Evolutionary conservation across 2,113 vertebrate genomes (phyloP).

Genomic region (Menura novaehollandiae): DNA sequence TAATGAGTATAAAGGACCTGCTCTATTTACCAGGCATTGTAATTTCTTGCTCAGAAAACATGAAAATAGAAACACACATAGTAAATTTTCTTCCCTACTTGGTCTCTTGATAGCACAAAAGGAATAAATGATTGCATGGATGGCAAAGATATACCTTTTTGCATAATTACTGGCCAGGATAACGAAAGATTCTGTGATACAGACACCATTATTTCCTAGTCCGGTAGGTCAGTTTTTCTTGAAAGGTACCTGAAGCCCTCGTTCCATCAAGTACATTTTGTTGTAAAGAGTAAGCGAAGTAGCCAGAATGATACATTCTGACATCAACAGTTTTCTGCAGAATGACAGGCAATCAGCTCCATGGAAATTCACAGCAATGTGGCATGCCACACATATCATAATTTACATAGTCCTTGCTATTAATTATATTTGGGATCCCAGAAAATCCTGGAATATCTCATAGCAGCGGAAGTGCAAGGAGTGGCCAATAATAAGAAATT

Average conservation of each 20-base stretch:
- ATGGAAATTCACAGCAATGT: neutral
- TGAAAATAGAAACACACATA: neutral
- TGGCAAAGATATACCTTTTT: neutral
- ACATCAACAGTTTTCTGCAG: neutral
- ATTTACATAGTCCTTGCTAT: neutral
- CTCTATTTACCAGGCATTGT: neutral
- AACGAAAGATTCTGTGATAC: neutral
- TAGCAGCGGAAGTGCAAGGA: neutral
- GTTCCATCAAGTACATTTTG: neutral
- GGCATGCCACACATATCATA: neutral
- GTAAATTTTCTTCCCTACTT: neutral
- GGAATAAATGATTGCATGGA: neutral
- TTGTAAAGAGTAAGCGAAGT: neutral
- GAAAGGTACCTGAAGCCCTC: neutral
- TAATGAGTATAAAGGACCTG: neutral
- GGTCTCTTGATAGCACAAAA: neutral
- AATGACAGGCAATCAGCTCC: neutral
- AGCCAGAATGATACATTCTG: neutral
- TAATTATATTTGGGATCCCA: neutral
- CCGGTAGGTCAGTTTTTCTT: neutral
- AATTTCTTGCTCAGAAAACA: slow-evolving; percentile 15
- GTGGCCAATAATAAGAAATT: neutral
- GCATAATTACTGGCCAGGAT: neutral
- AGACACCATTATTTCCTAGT: neutral
- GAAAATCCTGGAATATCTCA: neutral